Evolutionary conservation across 2,797 vertebrate genomes (phyloP).

Genomic region (Synaphobranchus kaupii): DNA sequence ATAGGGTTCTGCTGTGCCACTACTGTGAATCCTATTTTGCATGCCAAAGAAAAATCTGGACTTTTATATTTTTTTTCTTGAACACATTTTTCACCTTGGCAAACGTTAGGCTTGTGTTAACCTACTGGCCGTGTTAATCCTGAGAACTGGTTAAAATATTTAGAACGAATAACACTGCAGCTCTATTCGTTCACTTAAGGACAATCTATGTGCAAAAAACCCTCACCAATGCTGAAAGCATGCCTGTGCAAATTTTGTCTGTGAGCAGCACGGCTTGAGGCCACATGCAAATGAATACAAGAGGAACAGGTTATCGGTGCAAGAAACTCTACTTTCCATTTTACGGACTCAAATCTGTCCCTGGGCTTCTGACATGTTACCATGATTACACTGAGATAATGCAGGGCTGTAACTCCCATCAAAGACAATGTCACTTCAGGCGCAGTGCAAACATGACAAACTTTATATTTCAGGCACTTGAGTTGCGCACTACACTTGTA

Average conservation of each 20-base stretch:
- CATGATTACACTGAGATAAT: neutral
- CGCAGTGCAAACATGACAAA: neutral
- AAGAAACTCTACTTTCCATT: neutral
- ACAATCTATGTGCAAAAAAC: neutral
- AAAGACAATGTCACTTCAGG: neutral
- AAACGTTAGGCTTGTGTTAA: neutral
- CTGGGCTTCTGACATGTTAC: neutral
- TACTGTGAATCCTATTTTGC: neutral
- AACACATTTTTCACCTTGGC: neutral
- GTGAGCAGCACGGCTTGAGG: neutral
- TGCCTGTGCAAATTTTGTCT: neutral
- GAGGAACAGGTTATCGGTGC: neutral
- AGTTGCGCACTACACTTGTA: constrained; percentile 21
- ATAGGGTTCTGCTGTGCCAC: neutral
- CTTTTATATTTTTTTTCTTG: neutral
- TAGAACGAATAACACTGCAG: neutral
- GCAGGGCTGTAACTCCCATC: neutral
- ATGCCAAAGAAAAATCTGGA: neutral
- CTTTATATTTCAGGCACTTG: neutral
- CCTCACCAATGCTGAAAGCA: neutral
- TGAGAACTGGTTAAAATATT: neutral
- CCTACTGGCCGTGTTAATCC: neutral
- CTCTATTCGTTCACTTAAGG: neutral
- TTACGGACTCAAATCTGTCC: neutral
- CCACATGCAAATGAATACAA: neutral